Base-by-base conservation (phyloP, 2,797 vertebrate genomes). In the Gadopsis bispinosus region DNA sequence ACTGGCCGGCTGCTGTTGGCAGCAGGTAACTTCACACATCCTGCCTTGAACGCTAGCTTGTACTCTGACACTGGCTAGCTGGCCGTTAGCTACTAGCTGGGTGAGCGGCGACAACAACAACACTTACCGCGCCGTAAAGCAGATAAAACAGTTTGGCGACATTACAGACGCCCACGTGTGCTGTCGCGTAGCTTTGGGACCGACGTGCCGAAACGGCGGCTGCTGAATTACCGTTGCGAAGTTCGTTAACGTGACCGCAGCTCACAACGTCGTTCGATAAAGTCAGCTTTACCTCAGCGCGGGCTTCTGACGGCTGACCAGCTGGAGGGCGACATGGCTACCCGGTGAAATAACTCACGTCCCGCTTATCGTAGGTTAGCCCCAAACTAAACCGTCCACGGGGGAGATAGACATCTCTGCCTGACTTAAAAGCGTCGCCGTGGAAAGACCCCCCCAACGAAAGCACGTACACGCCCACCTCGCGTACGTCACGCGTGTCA, bases 241-340 rank as follows among this genome's bases (percentile, higher is more conserved):
- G 35, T 51, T 14, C 63, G 55, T 50, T 39, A 47, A 29, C n/a
- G 4, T 19, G 20, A 37, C 16, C 26, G 63, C 61, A 29, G 26
- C 10, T 26, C 26, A 2, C 8, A 41, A 6, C 48, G 67, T n/a
- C 19, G 35, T 51, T 54, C 39, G 56, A 8, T 10, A 45, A 37
- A 69, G 31, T 65, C 45, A 41, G 55, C 37, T 22, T 50, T 22
- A 80, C 66, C 83, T 86, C 37, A 37, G 22, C 76, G 87, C 80
- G 64, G 65, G 22, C 53, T 48, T 59, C 19, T 47, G 64, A 50
- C 39, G 17, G 70, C 16, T n/a, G 53, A 77, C 29, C 48, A n/a
- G 56, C 26, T 29, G 62, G 31, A 35, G 17, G 47, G n/a, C 0
- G 60, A 14, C 87, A 88, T 85, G 5, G 60, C 63, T 60, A 2